These are phyloP conservation scores for Pheosia gnoma DNA, from an alignment of 2,888 invertebrate species.

Conservation along the genomic window DNA sequence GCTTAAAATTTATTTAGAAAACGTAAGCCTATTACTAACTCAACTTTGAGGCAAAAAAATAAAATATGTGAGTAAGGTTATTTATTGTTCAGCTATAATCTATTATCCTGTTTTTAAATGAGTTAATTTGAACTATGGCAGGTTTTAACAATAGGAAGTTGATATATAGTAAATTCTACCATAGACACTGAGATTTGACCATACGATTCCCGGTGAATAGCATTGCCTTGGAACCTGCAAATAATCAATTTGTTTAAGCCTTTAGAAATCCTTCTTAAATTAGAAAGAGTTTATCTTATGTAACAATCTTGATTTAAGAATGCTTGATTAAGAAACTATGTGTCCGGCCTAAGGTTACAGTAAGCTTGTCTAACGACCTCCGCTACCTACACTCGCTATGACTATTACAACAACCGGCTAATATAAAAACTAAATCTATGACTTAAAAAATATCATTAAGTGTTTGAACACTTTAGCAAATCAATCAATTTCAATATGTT, in stretches of 20 bases:
- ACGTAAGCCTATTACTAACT: no score
- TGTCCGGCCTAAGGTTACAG: slow-evolving; percentile 23
- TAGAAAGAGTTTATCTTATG: not conserved
- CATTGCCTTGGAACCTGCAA: not conserved
- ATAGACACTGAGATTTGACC: not conserved
- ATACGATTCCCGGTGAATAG: not conserved
- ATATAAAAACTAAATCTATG: slow-evolving; percentile 31
- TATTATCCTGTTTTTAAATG: no score
- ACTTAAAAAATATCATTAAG: slow-evolving; percentile 28
- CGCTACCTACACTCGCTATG: slow-evolving; percentile 21
- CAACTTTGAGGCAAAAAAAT: no score
- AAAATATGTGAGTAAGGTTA: no score
- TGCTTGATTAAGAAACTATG: slow-evolving; percentile 8
- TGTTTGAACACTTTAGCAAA: slow-evolving; percentile 34
- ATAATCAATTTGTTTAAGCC: not conserved
- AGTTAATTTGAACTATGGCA: not conserved
- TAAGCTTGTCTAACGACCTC: slow-evolving; percentile 19
- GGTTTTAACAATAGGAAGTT: not conserved
- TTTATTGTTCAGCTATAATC: no score
- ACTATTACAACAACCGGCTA: slow-evolving; percentile 6
- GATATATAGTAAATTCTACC: not conserved
- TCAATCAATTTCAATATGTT: slow-evolving; percentile 44
- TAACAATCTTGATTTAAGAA: slow-evolving; percentile 6
- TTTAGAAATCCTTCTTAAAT: not conserved
- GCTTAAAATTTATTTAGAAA: no score